These are phyloP conservation scores for Pentalonia nigronervosa DNA, from an alignment of 1,140 invertebrate species.

Conservation along the genomic window DNA sequence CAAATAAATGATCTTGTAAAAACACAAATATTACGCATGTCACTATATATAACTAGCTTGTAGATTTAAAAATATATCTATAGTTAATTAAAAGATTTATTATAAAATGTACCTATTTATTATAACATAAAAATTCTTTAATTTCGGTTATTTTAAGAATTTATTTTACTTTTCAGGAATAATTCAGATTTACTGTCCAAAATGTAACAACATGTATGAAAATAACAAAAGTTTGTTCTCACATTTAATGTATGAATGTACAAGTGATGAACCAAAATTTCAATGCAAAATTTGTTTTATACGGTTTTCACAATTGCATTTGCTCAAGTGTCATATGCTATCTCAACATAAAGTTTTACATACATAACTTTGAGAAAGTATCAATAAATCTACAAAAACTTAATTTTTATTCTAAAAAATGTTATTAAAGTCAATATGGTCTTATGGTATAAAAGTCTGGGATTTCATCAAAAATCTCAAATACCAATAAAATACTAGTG, in stretches of 20 bases:
- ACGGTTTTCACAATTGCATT: slow-evolving; percentile 77
- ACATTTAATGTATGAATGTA: slow-evolving; percentile 66
- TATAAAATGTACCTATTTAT: not conserved
- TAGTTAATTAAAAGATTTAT: not conserved
- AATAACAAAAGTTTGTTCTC: slow-evolving; percentile 64
- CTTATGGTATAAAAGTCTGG: too few relatives aligned
- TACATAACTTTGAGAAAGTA: not conserved
- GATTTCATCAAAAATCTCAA: too few relatives aligned
- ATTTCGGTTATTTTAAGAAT: not conserved
- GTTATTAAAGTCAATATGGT: too few relatives aligned
- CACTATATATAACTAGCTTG: not conserved
- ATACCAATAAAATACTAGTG: too few relatives aligned
- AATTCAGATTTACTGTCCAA: slow-evolving; percentile 31
- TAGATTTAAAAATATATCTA: not conserved
- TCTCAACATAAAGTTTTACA: slow-evolving; percentile 57
- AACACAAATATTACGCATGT: not conserved
- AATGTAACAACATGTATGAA: slow-evolving; percentile 64
- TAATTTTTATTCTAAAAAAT: too few relatives aligned
- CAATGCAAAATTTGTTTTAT: slow-evolving; percentile 77
- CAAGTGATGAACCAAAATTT: slow-evolving; percentile 59
- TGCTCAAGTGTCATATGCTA: slow-evolving; percentile 64
- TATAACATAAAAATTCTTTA: not conserved
- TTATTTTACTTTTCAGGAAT: not conserved
- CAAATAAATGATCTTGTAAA: not conserved
- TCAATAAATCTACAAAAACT: not conserved